These are phyloP conservation scores for Tenrec ecaudatus DNA, from an alignment of 2,113 vertebrate genomes.

Conservation along the genomic window DNA sequence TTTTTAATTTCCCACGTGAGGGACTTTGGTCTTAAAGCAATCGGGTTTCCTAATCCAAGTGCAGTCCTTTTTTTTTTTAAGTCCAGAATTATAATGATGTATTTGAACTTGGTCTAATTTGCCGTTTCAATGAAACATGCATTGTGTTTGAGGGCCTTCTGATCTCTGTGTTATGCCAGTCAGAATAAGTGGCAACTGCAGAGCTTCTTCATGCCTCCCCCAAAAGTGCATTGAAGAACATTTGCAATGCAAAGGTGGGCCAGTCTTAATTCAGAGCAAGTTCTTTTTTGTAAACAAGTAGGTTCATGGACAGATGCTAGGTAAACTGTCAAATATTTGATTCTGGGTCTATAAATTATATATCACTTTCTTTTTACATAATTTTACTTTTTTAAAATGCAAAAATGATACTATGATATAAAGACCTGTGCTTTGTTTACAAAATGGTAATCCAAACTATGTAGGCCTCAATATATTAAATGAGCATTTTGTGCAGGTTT, in stretches of 20 bases:
- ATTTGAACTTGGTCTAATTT: background rate
- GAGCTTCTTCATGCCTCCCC: background rate
- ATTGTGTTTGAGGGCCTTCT: background rate
- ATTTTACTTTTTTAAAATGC: background rate
- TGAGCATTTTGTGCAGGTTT: background rate
- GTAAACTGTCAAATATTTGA: slow-evolving; percentile 63
- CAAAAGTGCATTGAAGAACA: background rate
- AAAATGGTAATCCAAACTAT: background rate
- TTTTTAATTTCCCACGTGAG: background rate
- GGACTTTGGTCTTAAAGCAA: background rate
- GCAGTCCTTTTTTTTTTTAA: background rate
- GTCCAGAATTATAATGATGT: background rate
- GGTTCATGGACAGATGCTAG: slow-evolving; percentile 2
- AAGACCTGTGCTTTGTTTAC: slow-evolving; percentile 4
- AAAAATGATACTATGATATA: slow-evolving; percentile 17
- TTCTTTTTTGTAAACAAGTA: slow-evolving; percentile 42
- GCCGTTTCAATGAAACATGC: background rate
- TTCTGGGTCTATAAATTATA: slow-evolving; percentile 49
- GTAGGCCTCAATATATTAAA: background rate
- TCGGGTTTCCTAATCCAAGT: background rate
- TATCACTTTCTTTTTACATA: background rate
- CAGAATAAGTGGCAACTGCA: background rate
- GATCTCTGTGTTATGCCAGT: background rate
- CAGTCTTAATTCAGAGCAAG: background rate
- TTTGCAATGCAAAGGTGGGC: background rate